Percentiles rank a stretch among this genome's conserved stretches.
These are phyloP conservation scores for Campoplex nolae DNA, from an alignment of 2,888 invertebrate species.

Conservation along the genomic window DNA sequence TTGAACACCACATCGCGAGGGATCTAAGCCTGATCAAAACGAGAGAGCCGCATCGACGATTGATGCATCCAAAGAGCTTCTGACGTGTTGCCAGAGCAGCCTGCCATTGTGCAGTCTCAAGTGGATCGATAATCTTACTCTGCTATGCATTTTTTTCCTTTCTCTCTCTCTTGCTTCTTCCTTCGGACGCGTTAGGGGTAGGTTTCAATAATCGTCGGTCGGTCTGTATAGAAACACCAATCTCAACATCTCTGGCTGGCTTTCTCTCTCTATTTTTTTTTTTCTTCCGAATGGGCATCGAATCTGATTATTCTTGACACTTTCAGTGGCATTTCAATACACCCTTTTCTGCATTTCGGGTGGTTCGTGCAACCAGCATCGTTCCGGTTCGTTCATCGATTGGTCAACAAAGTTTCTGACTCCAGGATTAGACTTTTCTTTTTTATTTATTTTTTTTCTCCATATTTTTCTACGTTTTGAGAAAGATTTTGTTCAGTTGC, in stretches of 20 bases:
- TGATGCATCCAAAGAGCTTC: slow-evolving; percentile 73
- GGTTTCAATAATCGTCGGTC: slow-evolving; percentile 22
- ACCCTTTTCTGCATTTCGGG: too few relatives aligned
- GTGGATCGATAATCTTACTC: slow-evolving; percentile 67
- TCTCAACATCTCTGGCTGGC: neutral
- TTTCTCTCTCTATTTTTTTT: too few relatives aligned
- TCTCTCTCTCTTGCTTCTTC: slow-evolving; percentile 4
- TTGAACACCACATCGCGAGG: neutral
- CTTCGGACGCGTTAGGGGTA: slow-evolving; percentile 22
- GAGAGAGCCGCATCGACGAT: slow-evolving; percentile 64
- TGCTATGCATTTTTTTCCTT: neutral
- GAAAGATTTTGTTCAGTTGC: too few relatives aligned
- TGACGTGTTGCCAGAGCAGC: slow-evolving; percentile 47
- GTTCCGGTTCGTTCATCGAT: too few relatives aligned
- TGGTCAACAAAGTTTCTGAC: too few relatives aligned
- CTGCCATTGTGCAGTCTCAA: slow-evolving; percentile 63
- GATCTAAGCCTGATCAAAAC: neutral
- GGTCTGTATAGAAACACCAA: slow-evolving; percentile 45
- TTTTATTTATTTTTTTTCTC: too few relatives aligned
- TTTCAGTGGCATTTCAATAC: too few relatives aligned
- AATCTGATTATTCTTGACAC: too few relatives aligned
- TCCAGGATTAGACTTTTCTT: too few relatives aligned
- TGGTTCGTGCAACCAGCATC: too few relatives aligned
- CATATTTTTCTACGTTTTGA: too few relatives aligned
- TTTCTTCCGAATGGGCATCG: too few relatives aligned